A percentile compares a stretch with the other conserved stretches of the same genome.
phyloP scores from a whole-genome alignment of 2,888 invertebrate species.

The Polyploca ridens region DNA sequence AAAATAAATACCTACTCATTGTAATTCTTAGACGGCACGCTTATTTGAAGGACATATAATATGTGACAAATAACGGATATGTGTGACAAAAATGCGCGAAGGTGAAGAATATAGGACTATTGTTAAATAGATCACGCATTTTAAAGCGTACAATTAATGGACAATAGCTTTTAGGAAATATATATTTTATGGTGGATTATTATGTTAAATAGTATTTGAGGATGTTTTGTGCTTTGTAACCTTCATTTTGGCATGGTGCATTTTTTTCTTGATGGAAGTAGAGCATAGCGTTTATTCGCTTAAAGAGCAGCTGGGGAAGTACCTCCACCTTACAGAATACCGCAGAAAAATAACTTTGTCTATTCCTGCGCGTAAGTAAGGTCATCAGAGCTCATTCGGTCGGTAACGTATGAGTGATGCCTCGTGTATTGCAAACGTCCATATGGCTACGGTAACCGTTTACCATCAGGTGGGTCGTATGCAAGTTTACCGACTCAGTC shows the following conservation, averaged over 20 bases:
- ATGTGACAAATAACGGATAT: background rate
- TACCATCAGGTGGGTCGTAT: no score
- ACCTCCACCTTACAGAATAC: no score
- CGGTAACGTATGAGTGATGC: no score
- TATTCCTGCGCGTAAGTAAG: no score
- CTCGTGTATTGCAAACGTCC: no score
- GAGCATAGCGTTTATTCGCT: no score
- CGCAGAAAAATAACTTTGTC: no score
- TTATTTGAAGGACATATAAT: background rate
- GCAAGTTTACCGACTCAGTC: no score
- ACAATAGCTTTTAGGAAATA: background rate
- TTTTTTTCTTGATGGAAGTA: background rate
- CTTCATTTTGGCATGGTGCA: background rate
- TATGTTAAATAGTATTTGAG: background rate
- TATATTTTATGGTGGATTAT: background rate
- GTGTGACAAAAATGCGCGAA: conserved; percentile 15
- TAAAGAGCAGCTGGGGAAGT: no score
- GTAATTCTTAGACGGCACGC: conserved; percentile 19
- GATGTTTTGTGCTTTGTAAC: background rate
- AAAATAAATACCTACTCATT: conserved; percentile 11
- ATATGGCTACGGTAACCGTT: no score
- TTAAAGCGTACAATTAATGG: background rate
- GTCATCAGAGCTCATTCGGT: no score
- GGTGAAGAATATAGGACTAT: conserved; percentile 6
- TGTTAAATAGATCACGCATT: conserved; percentile 11